Evolutionary conservation across 2,888 invertebrate species (phyloP).

Genomic region (Aproaerema taeniolella): DNA sequence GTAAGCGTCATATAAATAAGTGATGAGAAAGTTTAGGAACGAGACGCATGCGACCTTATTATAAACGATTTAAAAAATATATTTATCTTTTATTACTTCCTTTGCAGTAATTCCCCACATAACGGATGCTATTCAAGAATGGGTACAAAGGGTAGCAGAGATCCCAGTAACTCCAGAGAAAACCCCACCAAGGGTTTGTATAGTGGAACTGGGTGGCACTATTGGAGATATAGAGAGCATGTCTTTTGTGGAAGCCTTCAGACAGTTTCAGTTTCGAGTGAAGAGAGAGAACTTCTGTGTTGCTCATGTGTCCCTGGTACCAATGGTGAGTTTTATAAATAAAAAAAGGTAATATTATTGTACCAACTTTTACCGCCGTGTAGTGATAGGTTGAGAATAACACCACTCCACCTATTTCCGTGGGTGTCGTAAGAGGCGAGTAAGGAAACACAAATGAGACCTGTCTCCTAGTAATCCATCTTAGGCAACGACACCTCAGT

Average conservation of each 20-base stretch:
- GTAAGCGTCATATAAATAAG: no score
- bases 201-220: conserved; percentile 97
- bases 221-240: conserved; percentile 99
- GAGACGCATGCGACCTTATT: no score
- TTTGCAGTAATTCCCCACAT: conserved; percentile 96
- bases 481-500: no score
- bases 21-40: no score
- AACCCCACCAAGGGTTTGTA: conserved; percentile 86
- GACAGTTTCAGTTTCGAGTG: conserved; percentile 97
- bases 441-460: no score
- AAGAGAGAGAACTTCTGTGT: conserved; percentile 96
- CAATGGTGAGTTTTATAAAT: conserved; percentile 85
- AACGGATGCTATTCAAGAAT: conserved; percentile 98
- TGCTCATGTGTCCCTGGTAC: conserved; percentile 97
- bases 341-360: no score
- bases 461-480: no score
- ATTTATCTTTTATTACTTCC: background rate
- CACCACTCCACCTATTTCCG: no score
- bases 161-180: conserved; percentile 87
- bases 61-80: no score
- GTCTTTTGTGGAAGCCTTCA: conserved; percentile 99
- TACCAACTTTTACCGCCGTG: no score
- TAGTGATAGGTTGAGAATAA: no score
- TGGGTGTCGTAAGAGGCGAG: no score
- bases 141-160: conserved; percentile 95